Evolutionary conservation across 2,888 invertebrate species (phyloP).

Genomic region (Ethmia dodecea): DNA sequence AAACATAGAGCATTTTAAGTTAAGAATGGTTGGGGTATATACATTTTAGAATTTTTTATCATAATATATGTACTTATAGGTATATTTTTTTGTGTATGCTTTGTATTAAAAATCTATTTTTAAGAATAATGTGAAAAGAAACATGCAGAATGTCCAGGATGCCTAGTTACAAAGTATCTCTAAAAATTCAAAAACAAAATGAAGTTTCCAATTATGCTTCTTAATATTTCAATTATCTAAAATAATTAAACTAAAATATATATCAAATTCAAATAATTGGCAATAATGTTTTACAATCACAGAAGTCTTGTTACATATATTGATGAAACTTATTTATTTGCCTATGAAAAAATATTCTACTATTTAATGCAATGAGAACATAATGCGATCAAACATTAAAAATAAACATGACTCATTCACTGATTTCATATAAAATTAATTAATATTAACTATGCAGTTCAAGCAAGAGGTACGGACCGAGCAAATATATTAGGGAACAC

Average conservation of each 20-base stretch:
- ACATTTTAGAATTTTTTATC: conserved; percentile 1
- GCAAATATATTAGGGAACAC: too few species aligned
- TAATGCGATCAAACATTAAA: conserved; percentile 18
- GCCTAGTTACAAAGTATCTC: too few species aligned
- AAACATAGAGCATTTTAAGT: not conserved
- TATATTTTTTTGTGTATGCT: conserved; percentile 1
- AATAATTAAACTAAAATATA: conserved; percentile 33
- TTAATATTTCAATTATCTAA: conserved; percentile 24
- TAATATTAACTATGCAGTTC: conserved; percentile 39
- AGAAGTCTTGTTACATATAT: conserved; percentile 39
- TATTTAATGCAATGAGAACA: conserved; percentile 29
- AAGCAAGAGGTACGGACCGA: conserved; percentile 46
- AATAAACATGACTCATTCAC: conserved; percentile 37
- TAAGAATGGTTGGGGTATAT: conserved; percentile 3
- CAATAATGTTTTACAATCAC: conserved; percentile 49
- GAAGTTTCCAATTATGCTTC: conserved; percentile 8
- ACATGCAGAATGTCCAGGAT: conserved; percentile 17
- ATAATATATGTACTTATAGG: conserved; percentile 3
- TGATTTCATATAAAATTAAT: conserved; percentile 29
- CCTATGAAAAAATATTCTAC: conserved; percentile 28
- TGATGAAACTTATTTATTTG: conserved; percentile 11
- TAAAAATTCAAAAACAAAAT: conserved; percentile 18
- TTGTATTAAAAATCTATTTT: not conserved
- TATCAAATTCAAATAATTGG: conserved; percentile 34
- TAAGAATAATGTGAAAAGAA: conserved; percentile 2